Base-by-base conservation (phyloP, 2,888 invertebrate genomes). In the Morinoia aosen region DNA sequence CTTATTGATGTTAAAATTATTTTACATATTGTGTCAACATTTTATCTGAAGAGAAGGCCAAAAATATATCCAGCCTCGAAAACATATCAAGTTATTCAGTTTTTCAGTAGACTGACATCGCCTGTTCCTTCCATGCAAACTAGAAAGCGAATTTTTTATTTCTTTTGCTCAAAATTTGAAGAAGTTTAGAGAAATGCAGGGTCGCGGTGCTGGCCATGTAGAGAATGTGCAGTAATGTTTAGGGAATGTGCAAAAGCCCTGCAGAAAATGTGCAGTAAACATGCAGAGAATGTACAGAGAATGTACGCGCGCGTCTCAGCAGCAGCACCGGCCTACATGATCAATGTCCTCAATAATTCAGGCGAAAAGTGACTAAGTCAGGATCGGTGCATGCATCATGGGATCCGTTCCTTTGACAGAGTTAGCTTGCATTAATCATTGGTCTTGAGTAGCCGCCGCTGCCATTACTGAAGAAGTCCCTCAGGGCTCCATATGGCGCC, bases 401-500 rank as follows among this genome's bases (percentile, higher is more conserved):
- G 48, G 93, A 57, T 57, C 93, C 25, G 93, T 48, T 93, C 93
- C 93, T 93, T 93, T 57, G 93, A 56, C 57, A 57, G 57, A 56
- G 93, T 48, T 57, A n/a, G 57, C n/a, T 12, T 93, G 93, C 56
- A 93, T 93, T 57, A 93, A 93, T 93, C 19, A 93, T 93, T 33
- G 93, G 93, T 25, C n/a, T 57, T 93, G 57, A 93, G 93, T 93
- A 93, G 93, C 57, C 16, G 93, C n/a, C 57, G 93, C 93, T 93
- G 93, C 93, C 93, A 93, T 93, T 93, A 93, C 90, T 90, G 90
- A 90, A 40, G 90, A 19, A 90, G 90, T 76, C 76, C 76, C 76
- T 76, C 90, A 12, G 16, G 40, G 48, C 40, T 16, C 90, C 90
- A 90, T 90, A 90, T 90, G 90, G 90, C 90, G 90, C 90, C 40